phyloP scores from a whole-genome alignment of 2,113 vertebrate species.

The Etia nguti region DNA sequence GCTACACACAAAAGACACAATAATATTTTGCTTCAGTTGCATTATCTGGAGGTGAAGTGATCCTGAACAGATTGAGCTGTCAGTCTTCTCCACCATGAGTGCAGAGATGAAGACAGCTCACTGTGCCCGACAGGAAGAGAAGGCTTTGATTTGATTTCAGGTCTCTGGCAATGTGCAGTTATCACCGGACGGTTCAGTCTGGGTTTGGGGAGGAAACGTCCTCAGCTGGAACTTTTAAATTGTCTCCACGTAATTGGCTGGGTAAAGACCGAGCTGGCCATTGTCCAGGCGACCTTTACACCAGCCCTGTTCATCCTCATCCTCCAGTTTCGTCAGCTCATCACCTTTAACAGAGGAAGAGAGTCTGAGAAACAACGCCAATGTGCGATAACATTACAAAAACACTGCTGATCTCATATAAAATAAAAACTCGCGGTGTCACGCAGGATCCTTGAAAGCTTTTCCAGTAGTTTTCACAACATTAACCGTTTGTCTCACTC shows the following conservation, averaged over 20 bases:
- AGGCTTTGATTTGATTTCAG: slow-evolving; percentile 51
- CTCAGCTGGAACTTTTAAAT: slow-evolving; percentile 69
- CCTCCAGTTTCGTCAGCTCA: slow-evolving; percentile 90
- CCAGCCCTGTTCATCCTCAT: slow-evolving; percentile 97
- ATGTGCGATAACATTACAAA: neutral
- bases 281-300: slow-evolving; percentile 93
- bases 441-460: neutral
- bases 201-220: neutral
- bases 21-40: slow-evolving; percentile 13
- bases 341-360: slow-evolving; percentile 78
- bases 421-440: rapidly evolving
- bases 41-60: slow-evolving; percentile 8
- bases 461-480: neutral
- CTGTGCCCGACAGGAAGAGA: slow-evolving; percentile 39
- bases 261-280: slow-evolving; percentile 91
- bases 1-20: slow-evolving; percentile 36
- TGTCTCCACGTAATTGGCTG: slow-evolving; percentile 92
- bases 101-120: slow-evolving; percentile 40
- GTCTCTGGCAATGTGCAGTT: slow-evolving; percentile 63
- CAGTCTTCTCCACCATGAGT: slow-evolving; percentile 5
- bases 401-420: neutral
- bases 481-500: neutral
- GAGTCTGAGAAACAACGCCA: neutral
- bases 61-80: neutral
- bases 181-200: slow-evolving; percentile 52